Base-by-base conservation (phyloP, 2,797 vertebrate genomes). In the Moxostoma hubbsi region DNA sequence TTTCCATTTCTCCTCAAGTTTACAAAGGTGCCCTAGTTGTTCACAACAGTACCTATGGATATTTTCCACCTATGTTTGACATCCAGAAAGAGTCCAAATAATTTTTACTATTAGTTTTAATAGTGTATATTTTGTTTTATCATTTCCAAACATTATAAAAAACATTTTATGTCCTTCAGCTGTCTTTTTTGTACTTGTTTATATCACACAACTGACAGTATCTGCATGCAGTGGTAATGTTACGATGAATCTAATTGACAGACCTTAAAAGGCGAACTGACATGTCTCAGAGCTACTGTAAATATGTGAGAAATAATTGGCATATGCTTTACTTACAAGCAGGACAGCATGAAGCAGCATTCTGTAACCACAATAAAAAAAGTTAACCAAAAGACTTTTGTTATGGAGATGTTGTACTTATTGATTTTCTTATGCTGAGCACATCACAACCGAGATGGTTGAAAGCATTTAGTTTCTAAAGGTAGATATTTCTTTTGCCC, bases 391-490 rank as follows among this genome's bases (percentile, higher is more conserved):
- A 82, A 79, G 55, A n/a, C 63, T 82, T 81, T 89, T 90, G 86
- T 91, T 86, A 86, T 81, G 72, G 69, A 80, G 79, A 84, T 87
- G 75, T 87, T 67, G 88, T 91, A 91, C 57, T 69, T 86, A 93
- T 95, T 88, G 93, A 96, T 95, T 93, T 90, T 83, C 84, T 81
- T 87, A 86, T 88, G 85, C 82, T 82, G 69, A 58, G 82, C 64
- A 49, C 81, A 84, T 85, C 85, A 87, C 83, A 87, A 86, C 84
- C 79, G 85, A 89, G 88, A 10, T 64, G 87, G 86, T 87, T 90
- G 91, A 92, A 91, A 93, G 91, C 89, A 89, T 87, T 90, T 74
- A 66, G 83, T 88, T 89, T 86, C 86, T 86, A 81, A 89, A 91
- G 79, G 81, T 78, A 83, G 85, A 59, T 85, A 89, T 85, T 47